These are phyloP conservation scores for Salvelinus namaycush DNA, from an alignment of 2,113 vertebrate species.

Conservation along the genomic window DNA sequence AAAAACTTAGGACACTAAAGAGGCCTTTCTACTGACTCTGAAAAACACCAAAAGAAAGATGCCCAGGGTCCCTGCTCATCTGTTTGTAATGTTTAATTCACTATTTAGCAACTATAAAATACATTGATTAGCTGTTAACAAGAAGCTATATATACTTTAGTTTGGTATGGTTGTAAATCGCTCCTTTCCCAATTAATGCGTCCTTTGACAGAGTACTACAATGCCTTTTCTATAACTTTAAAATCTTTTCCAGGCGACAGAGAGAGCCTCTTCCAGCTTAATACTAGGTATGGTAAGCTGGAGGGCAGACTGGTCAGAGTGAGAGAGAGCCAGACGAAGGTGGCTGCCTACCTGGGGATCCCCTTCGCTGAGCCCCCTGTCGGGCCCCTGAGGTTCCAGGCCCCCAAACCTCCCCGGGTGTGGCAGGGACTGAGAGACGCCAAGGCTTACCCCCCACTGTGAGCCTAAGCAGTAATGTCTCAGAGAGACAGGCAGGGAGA, in stretches of 20 bases:
- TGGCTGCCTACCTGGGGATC: not conserved
- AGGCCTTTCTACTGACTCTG: no score
- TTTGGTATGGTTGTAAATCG: not conserved
- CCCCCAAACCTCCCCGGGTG: not conserved
- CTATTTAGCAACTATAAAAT: not conserved
- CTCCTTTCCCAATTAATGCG: no score
- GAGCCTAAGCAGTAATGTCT: not conserved
- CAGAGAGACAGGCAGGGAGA: not conserved
- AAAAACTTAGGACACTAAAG: no score
- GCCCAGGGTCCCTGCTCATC: no score
- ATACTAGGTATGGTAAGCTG: not conserved
- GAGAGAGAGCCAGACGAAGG: not conserved
- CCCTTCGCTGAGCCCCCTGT: slow-evolving; percentile 11
- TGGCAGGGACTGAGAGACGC: slow-evolving; percentile 19
- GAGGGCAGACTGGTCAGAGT: not conserved
- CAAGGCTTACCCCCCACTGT: slow-evolving; percentile 11
- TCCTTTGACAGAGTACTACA: not conserved
- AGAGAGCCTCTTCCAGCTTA: not conserved
- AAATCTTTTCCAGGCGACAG: not conserved
- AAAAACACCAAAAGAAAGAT: no score
- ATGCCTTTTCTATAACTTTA: not conserved
- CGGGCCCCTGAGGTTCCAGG: slow-evolving; percentile 1
- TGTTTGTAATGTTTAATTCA: not conserved
- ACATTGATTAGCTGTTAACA: not conserved
- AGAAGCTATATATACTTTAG: not conserved